Conservation (phyloP, 2,113 vertebrate genomes). For the Semnornis frantzii region DNA sequence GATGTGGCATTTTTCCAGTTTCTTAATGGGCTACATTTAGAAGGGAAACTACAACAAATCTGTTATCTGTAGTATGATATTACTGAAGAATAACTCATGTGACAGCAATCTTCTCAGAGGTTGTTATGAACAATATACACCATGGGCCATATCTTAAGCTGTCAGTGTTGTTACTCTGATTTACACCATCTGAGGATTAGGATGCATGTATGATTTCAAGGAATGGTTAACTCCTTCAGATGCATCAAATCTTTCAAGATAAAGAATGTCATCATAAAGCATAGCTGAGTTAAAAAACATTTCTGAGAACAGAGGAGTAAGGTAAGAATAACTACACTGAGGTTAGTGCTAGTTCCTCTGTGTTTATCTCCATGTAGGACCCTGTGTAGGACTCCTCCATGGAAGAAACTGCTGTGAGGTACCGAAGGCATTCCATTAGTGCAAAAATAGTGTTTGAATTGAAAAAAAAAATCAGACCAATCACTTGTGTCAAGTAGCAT, state of each 20-base stretch:
- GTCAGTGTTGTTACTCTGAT: not conserved
- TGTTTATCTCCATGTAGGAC: not conserved
- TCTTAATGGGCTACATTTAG: not conserved
- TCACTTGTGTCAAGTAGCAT: fast-evolving
- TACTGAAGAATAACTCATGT: conserved; percentile 18
- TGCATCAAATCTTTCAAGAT: conserved; percentile 19
- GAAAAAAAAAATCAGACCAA: not conserved
- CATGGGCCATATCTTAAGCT: not conserved
- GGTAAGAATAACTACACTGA: not conserved
- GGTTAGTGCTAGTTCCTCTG: not conserved
- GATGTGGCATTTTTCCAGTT: not conserved
- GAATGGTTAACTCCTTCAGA: not conserved
- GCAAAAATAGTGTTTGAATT: not conserved
- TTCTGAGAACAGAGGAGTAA: not conserved
- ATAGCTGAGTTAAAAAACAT: not conserved
- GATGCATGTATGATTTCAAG: not conserved
- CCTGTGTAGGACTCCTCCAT: not conserved
- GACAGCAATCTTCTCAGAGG: not conserved
- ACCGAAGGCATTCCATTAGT: not conserved
- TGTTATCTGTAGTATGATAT: not conserved
- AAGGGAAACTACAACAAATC: not conserved
- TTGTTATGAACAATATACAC: not conserved
- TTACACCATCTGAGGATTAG: conserved; percentile 4
- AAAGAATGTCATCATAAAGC: not conserved
- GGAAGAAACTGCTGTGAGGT: not conserved